These are phyloP conservation scores for Gymnarchus niloticus DNA, from an alignment of 2,113 vertebrate genomes.

Conservation along the genomic window DNA sequence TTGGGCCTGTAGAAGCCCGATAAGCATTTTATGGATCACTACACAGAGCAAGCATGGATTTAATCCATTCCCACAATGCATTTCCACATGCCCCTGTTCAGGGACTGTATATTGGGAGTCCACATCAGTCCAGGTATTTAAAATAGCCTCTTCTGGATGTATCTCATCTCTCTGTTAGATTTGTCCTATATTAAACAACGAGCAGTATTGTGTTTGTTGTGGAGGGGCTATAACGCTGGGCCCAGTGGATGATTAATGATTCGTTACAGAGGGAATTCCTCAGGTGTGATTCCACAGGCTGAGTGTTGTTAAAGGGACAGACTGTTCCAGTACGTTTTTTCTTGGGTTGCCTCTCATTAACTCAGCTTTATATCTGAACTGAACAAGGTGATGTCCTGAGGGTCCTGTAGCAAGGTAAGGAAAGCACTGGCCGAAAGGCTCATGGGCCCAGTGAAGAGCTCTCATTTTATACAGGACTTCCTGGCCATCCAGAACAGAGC, in stretches of 20 bases:
- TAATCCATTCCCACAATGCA: conserved; percentile 17
- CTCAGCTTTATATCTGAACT: not conserved
- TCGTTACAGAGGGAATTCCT: not conserved
- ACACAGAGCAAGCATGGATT: not conserved
- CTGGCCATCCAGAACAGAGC: not conserved
- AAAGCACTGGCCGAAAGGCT: not conserved
- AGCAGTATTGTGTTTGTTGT: not conserved
- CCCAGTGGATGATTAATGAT: not conserved
- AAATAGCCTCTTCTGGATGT: not conserved
- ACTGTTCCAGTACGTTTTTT: not conserved
- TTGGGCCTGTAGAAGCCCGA: not conserved
- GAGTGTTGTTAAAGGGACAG: not conserved
- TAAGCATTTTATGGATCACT: not conserved
- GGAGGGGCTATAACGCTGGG: not conserved
- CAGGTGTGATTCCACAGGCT: not conserved
- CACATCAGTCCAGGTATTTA: not conserved
- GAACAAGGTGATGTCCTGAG: not conserved
- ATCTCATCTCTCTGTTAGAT: not conserved
- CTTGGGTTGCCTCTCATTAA: not conserved
- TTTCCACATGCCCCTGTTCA: no score
- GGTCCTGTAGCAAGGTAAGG: not conserved
- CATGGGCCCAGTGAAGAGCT: not conserved
- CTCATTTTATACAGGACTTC: not conserved
- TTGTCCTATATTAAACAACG: not conserved
- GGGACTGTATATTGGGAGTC: not conserved